Evolutionary conservation across 2,888 invertebrate species (phyloP).

Genomic region (Microplitis manilae): DNA sequence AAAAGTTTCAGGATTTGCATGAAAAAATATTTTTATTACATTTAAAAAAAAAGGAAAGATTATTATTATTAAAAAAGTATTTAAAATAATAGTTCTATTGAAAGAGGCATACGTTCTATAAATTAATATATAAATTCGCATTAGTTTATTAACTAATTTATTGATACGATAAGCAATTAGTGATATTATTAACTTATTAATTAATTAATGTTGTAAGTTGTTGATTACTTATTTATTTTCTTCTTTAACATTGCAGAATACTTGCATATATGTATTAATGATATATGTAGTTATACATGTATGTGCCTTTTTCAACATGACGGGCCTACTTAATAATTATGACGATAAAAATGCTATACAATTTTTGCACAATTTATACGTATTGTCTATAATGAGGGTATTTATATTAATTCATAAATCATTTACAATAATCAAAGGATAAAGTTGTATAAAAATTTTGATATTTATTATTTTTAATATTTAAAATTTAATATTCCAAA

Average conservation of each 20-base stretch:
- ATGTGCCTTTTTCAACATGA: conserved; percentile 57
- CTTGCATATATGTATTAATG: conserved; percentile 46
- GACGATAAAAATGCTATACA: conserved; percentile 53
- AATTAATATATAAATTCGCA: background rate
- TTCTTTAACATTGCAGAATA: conserved; percentile 31
- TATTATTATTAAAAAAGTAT: background rate
- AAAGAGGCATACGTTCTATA: background rate
- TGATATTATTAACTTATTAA: background rate
- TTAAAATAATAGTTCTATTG: background rate
- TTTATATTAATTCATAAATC: conserved; percentile 43
- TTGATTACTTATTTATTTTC: conserved; percentile 24
- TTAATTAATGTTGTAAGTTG: conserved; percentile 6
- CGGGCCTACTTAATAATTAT: conserved; percentile 52
- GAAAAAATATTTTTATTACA: background rate
- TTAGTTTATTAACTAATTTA: conserved; percentile 22
- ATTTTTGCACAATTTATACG: conserved; percentile 63
- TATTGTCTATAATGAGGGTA: conserved; percentile 53
- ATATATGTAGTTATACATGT: conserved; percentile 52
- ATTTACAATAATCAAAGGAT: too few species aligned
- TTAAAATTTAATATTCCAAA: background rate
- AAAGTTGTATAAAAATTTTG: too few species aligned
- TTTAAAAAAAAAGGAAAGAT: background rate
- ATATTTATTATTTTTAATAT: background rate
- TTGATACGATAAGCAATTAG: conserved; percentile 19
- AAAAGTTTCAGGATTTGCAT: background rate